Evolutionary conservation across 2,797 vertebrate species (phyloP), one percentile per base, ranked within the genome.

Genomic region (Threskiornis aethiopicus): DNA sequence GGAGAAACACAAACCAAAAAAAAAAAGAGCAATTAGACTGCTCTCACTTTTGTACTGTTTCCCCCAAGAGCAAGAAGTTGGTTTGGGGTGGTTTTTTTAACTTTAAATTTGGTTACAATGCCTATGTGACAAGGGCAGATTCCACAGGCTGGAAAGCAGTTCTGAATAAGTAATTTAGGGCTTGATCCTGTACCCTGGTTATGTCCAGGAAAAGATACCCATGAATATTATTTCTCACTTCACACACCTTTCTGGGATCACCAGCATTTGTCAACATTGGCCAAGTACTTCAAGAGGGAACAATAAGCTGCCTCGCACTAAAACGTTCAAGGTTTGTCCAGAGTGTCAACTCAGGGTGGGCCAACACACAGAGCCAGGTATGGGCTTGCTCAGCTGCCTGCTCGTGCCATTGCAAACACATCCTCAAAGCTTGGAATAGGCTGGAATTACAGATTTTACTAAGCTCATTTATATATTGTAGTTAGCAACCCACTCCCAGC

Each of bases 371-470:
- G 6, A 13, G 16, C 39, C 33, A 54, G 54, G 13, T 10, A 29
- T 0, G 25, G 20, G n/a, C 29, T 41, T 22, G 31, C 41, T 49
- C 46, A 31, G n/a, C 31, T 57, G 17, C 26, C 62, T 16, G 31
- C 31, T 64, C 3, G 0, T 6, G 21, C 10, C 28, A 4, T 5
- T 4, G 10, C 10, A 13, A 49, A 16, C 0, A 1, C 9, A 10
- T 11, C 46, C 29, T 31, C 46, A 9, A 10, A 66, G 28, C 54
- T 41, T 11, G 5, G n/a, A 52, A 24, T 11, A 58, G 24, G 5
- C 35, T 21, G 5, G 21, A 72, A 39, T 49, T 49, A 26, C 44
- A 44, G 31, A 24, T 80, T 49, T 72, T 29, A 47, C 44, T 14
- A 14, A 49, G 8, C 10, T 69, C 8, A 9, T 31, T 44, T 42